These are phyloP conservation scores for Muschampia plurimacula DNA, from an alignment of 2,888 invertebrate genomes.

Conservation along the genomic window DNA sequence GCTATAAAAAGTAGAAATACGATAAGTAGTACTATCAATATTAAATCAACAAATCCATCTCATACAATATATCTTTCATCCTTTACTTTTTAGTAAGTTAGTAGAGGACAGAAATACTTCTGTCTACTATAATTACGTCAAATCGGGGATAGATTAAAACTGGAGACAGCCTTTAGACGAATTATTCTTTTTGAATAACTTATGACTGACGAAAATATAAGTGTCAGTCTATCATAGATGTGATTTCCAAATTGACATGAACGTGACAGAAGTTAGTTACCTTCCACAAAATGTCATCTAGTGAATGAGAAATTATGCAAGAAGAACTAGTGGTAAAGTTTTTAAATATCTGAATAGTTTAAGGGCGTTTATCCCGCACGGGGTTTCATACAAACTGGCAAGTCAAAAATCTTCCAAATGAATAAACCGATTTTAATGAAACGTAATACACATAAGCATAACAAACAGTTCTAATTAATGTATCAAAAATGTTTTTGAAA, in stretches of 20 bases:
- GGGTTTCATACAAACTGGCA: too few relatives aligned
- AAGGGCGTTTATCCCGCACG: too few relatives aligned
- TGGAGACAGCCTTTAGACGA: too few relatives aligned
- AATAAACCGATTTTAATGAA: too few relatives aligned
- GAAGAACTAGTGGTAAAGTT: neutral
- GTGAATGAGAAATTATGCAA: neutral
- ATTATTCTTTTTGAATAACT: neutral
- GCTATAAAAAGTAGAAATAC: constrained; percentile 31
- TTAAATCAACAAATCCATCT: neutral
- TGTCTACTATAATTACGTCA: too few relatives aligned
- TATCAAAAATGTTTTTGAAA: too few relatives aligned
- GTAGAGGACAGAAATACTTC: too few relatives aligned
- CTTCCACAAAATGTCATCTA: neutral
- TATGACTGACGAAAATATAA: neutral
- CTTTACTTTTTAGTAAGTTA: too few relatives aligned
- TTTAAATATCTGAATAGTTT: neutral
- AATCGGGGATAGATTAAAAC: too few relatives aligned
- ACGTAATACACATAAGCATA: too few relatives aligned
- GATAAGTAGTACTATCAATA: neutral
- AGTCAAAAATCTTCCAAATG: too few relatives aligned
- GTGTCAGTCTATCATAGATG: neutral
- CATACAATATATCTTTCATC: neutral
- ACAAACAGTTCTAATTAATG: too few relatives aligned
- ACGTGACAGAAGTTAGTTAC: neutral
- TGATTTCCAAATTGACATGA: neutral